Percentiles rank a stretch among this genome's conserved stretches.
Conservation (phyloP, 2,888 invertebrate species). For the Adela reaumurella region DNA sequence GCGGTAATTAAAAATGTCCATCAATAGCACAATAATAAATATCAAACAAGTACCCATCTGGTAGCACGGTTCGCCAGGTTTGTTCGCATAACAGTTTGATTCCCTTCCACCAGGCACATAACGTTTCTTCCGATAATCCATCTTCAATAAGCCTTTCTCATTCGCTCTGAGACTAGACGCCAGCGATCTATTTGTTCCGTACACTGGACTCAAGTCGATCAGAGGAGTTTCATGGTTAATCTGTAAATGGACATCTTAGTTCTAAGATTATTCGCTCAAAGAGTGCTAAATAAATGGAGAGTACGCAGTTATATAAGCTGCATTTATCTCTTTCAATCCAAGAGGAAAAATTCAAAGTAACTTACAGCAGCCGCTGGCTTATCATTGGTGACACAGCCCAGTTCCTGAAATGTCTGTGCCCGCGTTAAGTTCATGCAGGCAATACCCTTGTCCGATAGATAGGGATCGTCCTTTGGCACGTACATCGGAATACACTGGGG, state of each 20-base stretch:
- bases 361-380: conserved; percentile 17
- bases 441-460: conserved; percentile 33
- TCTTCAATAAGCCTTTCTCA: conserved; percentile 5
- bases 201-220: conserved; percentile 3
- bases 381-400: conserved; percentile 26
- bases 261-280: too few species aligned
- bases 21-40: too few species aligned
- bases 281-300: too few species aligned
- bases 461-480: conserved; percentile 32
- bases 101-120: conserved; percentile 1
- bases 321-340: too few species aligned
- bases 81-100: neutral
- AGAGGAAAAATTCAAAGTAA: too few species aligned
- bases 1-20: too few species aligned
- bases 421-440: conserved; percentile 35
- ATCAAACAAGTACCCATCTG: too few species aligned
- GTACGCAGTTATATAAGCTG: too few species aligned
- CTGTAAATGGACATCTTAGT: too few species aligned
- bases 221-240: conserved; percentile 3
- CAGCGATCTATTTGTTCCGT: conserved; percentile 2
- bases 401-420: conserved; percentile 38
- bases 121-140: conserved; percentile 4
- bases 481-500: conserved; percentile 28
- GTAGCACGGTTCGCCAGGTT: neutral
- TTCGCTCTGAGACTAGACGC: conserved; percentile 2